Evolutionary conservation across 2,797 vertebrate genomes (phyloP), one percentile per base, ranked within the genome.

Genomic region (Micromesistius poutassou): DNA sequence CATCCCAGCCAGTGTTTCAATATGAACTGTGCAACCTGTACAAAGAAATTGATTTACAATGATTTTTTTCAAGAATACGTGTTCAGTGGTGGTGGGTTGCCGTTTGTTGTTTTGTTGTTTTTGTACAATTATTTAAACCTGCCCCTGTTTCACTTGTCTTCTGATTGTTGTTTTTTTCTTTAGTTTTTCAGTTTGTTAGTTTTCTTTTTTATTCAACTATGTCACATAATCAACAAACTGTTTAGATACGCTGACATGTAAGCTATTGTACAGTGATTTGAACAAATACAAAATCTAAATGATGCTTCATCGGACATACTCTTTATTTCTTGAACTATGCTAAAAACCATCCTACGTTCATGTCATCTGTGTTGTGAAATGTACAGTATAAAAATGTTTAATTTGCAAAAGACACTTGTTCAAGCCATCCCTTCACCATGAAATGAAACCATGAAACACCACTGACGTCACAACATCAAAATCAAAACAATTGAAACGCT

Each of bases 1-100:
- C 78, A 78, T 86, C 75, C 82, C 80, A 85, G 81, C 82, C 83
- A 90, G 88, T 90, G 89, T 89, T 89, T 93, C 92, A 84, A 85
- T 91, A 95, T 91, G 94, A 96, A 97, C 97, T 96, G 93, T 96
- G 93, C 94, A 94, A 93, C 93, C 93, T 96, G 92, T 96, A 94
- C 93, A 96, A 96, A 92, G 84, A 88, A 93, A 90, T 91, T 80
- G 75, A 95, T 95, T 93, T 93, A 88, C 91, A 91, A 93, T 93
- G 91, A 86, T 95, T 94, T 91, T 95, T 94, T 93, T 95, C 93
- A 92, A 92, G 92, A 94, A 93, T 91, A 94, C 90, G 83, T 93
- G 90, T 94, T 96, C 90, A 93, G 91, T 93, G 94, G 87, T 90
- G 93, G 94, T 96, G 95, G 95, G 95, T 95, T 91, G 86, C 92